A percentile compares a stretch with the other conserved stretches of the same genome.
Conservation (phyloP, 2,797 vertebrate species). For the Cetoscarus ocellatus region DNA sequence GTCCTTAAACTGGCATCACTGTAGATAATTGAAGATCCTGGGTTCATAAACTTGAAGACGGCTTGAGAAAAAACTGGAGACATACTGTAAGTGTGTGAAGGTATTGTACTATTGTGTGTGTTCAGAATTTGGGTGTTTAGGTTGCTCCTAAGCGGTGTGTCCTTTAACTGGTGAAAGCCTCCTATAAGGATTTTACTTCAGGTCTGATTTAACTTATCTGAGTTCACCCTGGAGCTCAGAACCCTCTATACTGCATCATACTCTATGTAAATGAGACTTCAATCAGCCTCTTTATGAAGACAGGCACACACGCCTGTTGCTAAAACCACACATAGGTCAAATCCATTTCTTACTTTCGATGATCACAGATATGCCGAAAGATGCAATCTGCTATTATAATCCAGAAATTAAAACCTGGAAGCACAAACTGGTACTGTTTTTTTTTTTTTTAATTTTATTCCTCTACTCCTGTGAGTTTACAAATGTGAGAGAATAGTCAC, state of each 20-base stretch:
- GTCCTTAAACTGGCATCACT: slow-evolving; percentile 51
- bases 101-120: background rate
- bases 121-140: slow-evolving; percentile 10
- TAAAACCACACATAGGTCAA: too few relatives aligned
- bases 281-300: slow-evolving; percentile 36
- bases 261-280: slow-evolving; percentile 16
- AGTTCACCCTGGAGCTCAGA: slow-evolving; percentile 38
- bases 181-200: too few relatives aligned
- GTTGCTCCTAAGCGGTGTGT: slow-evolving; percentile 18
- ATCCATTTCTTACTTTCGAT: too few relatives aligned
- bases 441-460: slow-evolving; percentile 27
- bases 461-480: slow-evolving; percentile 10
- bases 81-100: slow-evolving; percentile 3
- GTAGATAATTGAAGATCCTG: slow-evolving; percentile 45
- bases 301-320: too few relatives aligned
- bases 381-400: too few relatives aligned
- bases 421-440: background rate
- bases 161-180: slow-evolving; percentile 36
- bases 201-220: slow-evolving; percentile 41
- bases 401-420: too few relatives aligned
- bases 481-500: background rate
- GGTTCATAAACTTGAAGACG: slow-evolving; percentile 26
- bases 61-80: slow-evolving; percentile 5
- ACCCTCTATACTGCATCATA: slow-evolving; percentile 22
- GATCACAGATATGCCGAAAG: too few relatives aligned